phyloP scores from a whole-genome alignment of 2,113 vertebrate species.

The Erinaceus europaeus region DNA sequence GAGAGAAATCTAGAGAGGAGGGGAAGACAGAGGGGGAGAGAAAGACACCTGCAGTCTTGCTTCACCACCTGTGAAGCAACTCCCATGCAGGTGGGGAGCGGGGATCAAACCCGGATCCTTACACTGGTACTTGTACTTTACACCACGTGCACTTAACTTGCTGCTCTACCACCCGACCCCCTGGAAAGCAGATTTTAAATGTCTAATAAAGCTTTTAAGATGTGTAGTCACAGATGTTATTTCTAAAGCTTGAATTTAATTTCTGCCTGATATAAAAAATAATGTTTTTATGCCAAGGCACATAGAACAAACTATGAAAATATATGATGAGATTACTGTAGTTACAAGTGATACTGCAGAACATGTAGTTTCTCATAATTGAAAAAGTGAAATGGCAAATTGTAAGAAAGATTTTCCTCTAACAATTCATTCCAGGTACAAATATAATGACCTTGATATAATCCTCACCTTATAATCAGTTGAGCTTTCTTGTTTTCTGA shows the following conservation, averaged over 20 bases:
- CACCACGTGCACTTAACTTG: too few relatives aligned
- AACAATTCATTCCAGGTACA: constrained; percentile 29
- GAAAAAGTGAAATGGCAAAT: constrained; percentile 19
- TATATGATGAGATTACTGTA: constrained; percentile 37
- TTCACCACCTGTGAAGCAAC: too few relatives aligned
- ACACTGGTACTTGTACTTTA: too few relatives aligned
- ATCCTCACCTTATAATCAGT: not conserved
- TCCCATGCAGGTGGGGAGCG: too few relatives aligned
- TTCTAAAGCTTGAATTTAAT: constrained; percentile 64
- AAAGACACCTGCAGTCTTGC: too few relatives aligned
- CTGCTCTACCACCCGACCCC: too few relatives aligned
- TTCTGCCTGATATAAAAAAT: constrained; percentile 56
- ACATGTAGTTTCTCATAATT: constrained; percentile 9
- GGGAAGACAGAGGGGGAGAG: too few relatives aligned
- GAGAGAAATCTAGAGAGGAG: too few relatives aligned
- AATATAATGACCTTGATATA: not conserved
- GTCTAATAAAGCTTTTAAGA: constrained; percentile 65
- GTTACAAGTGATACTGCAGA: not conserved
- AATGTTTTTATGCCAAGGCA: constrained; percentile 67
- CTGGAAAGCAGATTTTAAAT: too few relatives aligned
- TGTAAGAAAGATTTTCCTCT: not conserved
- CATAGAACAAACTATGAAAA: constrained; percentile 63
- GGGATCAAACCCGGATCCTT: too few relatives aligned
- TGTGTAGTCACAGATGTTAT: constrained; percentile 72
- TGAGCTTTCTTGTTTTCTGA: not conserved